Conservation (phyloP, 2,888 invertebrate species). For the Aporophyla nigra region DNA sequence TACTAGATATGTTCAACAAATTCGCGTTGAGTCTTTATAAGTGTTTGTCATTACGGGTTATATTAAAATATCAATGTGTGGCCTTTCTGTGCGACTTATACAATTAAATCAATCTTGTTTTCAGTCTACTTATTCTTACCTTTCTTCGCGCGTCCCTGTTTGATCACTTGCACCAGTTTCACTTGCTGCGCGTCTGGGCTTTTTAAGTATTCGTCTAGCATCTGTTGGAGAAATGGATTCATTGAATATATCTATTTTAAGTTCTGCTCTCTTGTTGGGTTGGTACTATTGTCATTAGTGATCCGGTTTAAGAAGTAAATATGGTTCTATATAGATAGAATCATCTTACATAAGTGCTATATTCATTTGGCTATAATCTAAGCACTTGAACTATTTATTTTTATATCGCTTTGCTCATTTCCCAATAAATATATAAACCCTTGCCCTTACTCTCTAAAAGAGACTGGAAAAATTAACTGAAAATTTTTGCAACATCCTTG, state of each 20-base stretch:
- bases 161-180: conserved; percentile 84
- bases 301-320: neutral
- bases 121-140: conserved; percentile 74
- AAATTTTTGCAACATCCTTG: neutral
- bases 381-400: neutral
- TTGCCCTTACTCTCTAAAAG: neutral
- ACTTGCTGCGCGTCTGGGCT: conserved; percentile 81
- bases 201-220: conserved; percentile 83
- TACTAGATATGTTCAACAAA: neutral
- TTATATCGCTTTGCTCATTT: neutral
- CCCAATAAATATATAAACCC: neutral
- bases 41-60: conserved; percentile 8
- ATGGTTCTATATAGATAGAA: neutral
- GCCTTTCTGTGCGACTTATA: conserved; percentile 9
- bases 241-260: neutral
- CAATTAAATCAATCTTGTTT: conserved; percentile 43
- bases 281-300: neutral
- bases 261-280: no score
- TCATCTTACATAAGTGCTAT: neutral
- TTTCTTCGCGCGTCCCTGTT: conserved; percentile 78
- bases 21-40: conserved; percentile 17
- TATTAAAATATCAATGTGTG: conserved; percentile 26
- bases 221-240: conserved; percentile 71
- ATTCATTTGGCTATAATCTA: neutral
- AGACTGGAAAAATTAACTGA: neutral